Conservation (phyloP, 1,140 invertebrate genomes). For the Drosophila hydei region DNA sequence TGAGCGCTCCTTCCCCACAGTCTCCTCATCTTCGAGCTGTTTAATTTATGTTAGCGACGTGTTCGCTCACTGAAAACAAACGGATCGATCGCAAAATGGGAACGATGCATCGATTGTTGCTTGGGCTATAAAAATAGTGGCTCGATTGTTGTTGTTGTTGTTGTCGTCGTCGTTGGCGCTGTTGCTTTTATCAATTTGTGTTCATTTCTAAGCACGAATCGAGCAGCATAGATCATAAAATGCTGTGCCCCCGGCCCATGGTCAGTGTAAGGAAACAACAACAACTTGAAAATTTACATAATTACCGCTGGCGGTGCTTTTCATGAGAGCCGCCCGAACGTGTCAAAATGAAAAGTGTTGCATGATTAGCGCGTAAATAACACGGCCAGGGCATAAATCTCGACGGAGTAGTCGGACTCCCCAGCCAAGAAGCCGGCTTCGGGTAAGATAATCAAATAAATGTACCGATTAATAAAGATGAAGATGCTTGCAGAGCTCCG, state of each 20-base stretch:
- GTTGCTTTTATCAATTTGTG: conserved; percentile 76
- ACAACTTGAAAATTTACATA: conserved; percentile 66
- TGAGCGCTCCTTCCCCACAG: neutral
- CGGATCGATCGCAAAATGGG: conserved; percentile 28
- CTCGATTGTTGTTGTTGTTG: conserved; percentile 19
- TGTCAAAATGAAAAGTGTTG: conserved; percentile 81
- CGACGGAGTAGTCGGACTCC: conserved; percentile 17
- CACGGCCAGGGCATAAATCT: conserved; percentile 67
- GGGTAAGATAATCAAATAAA: conserved; percentile 75
- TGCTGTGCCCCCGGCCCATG: conserved; percentile 50
- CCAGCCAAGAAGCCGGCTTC: conserved; percentile 11
- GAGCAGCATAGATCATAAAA: conserved; percentile 75
- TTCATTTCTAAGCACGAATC: conserved; percentile 73
- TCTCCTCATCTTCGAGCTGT: conserved; percentile 1
- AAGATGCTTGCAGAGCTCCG: conserved; percentile 53
- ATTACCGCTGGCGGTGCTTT: conserved; percentile 77
- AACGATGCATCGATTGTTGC: conserved; percentile 36
- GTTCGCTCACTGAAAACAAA: conserved; percentile 69
- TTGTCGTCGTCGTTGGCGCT: conserved; percentile 7
- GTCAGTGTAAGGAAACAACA: conserved; percentile 36
- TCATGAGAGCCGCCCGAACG: conserved; percentile 70
- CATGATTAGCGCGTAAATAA: conserved; percentile 81
- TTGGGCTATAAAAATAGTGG: conserved; percentile 62
- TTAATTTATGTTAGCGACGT: conserved; percentile 76
- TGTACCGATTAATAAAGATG: conserved; percentile 78